Conservation (phyloP, 2,888 invertebrate species). For the Andrena chrysosceles region DNA sequence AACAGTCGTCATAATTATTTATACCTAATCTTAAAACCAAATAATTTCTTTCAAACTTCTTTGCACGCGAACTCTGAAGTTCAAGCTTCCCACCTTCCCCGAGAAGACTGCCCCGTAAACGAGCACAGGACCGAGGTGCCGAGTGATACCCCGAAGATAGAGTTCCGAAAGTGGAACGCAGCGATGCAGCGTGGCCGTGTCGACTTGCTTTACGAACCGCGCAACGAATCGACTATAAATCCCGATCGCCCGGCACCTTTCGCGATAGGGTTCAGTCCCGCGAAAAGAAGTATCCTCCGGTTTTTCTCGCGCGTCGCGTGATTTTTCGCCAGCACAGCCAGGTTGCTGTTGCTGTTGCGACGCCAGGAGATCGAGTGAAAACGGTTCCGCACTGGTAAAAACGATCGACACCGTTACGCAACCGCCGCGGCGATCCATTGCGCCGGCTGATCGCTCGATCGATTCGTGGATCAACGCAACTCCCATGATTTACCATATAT, state of each 20-base stretch:
- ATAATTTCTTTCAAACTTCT: background rate
- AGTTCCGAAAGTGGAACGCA: background rate
- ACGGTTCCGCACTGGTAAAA: slow-evolving; percentile 53
- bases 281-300: slow-evolving; percentile 14
- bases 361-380: slow-evolving; percentile 60
- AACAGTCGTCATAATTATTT: too few relatives aligned
- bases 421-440: slow-evolving; percentile 41
- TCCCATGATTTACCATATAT: background rate
- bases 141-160: background rate
- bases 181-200: background rate
- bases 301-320: background rate
- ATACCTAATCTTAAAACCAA: background rate
- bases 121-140: background rate
- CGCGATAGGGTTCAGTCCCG: slow-evolving; percentile 4
- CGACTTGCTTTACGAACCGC: background rate
- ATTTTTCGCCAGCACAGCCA: slow-evolving; percentile 27
- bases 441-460: slow-evolving; percentile 9
- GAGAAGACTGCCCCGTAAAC: background rate
- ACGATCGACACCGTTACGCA: slow-evolving; percentile 55
- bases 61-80: background rate
- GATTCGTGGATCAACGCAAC: background rate
- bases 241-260: slow-evolving; percentile 7
- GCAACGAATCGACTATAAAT: background rate
- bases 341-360: slow-evolving; percentile 10
- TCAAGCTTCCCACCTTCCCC: background rate